Evolutionary conservation across 2,888 invertebrate genomes (phyloP).

Genomic region (Ypsolopha sequella): DNA sequence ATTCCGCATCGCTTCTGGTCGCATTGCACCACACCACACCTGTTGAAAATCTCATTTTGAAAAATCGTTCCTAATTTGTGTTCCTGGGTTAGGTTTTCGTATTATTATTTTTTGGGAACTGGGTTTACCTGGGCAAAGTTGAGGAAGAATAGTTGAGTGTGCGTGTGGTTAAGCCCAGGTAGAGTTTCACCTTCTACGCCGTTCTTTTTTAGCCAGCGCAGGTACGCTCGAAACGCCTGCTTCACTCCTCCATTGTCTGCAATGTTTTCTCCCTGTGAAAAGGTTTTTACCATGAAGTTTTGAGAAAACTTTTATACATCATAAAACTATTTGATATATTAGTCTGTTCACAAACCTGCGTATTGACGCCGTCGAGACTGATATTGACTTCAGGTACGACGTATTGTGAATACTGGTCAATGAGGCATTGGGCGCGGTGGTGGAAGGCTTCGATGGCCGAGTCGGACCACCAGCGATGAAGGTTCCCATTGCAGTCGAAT

Average conservation of each 20-base stretch:
- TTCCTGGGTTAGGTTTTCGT: too few relatives aligned
- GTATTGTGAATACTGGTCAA: conserved; percentile 89
- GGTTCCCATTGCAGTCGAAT: conserved; percentile 94
- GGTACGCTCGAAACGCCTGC: conserved; percentile 90
- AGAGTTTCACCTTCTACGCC: conserved; percentile 74
- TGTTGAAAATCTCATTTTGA: conserved; percentile 20
- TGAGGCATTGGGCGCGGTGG: conserved; percentile 81
- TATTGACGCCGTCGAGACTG: conserved; percentile 81
- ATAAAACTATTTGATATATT: not conserved
- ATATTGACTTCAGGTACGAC: conserved; percentile 84
- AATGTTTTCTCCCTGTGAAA: conserved; percentile 87
- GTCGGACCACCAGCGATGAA: conserved; percentile 88
- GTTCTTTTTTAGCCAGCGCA: conserved; percentile 78
- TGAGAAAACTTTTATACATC: not conserved
- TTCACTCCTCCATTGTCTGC: conserved; percentile 97
- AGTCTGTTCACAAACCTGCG: conserved; percentile 64
- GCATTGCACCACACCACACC: conserved; percentile 86
- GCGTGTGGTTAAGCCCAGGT: conserved; percentile 80
- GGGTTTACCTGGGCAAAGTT: conserved; percentile 83
- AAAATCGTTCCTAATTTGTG: too few relatives aligned
- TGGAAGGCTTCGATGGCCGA: conserved; percentile 80
- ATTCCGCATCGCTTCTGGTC: conserved; percentile 84
- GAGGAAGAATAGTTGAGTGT: conserved; percentile 88
- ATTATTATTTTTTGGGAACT: not conserved
- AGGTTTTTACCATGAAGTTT: not conserved